Percentiles rank a stretch among this genome's conserved stretches.
Evolutionary conservation across 2,888 invertebrate species (phyloP).

Genomic region (Candidula unifasciata): DNA sequence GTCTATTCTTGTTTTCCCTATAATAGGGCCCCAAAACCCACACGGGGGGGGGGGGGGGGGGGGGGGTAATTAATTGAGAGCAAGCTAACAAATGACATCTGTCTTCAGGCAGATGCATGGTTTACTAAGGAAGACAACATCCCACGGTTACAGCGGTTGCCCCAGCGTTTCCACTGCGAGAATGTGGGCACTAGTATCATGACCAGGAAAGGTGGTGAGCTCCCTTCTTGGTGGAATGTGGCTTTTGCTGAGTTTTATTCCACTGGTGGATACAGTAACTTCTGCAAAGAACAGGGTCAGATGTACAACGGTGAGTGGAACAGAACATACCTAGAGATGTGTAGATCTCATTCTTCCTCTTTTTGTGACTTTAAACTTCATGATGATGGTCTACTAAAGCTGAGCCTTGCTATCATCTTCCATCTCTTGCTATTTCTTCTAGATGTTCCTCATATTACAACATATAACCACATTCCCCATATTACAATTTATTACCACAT

Average conservation of each 20-base stretch:
- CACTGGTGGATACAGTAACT: conserved; percentile 49
- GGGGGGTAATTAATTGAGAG: no score
- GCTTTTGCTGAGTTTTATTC: conserved; percentile 53
- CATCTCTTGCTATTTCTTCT: no score
- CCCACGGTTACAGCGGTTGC: conserved; percentile 38
- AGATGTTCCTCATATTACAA: no score
- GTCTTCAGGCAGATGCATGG: conserved; percentile 52
- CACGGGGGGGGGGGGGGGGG: no score
- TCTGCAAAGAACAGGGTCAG: conserved; percentile 20
- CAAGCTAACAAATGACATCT: neutral
- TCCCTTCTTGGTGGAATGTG: conserved; percentile 56
- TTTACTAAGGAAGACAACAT: conserved; percentile 49
- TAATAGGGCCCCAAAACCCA: no score
- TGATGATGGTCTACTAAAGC: no score
- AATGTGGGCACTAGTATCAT: conserved; percentile 54
- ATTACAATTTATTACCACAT: no score
- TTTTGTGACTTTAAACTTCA: no score
- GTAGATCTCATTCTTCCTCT: neutral
- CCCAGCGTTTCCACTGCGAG: conserved; percentile 50
- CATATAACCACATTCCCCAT: no score
- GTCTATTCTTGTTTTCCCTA: no score
- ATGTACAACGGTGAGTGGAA: conserved; percentile 32
- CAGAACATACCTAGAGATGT: neutral
- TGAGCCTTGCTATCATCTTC: no score
- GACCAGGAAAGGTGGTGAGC: conserved; percentile 53